Conservation (phyloP, 1,140 invertebrate species). For the Trachymyrmex cornetzi region DNA sequence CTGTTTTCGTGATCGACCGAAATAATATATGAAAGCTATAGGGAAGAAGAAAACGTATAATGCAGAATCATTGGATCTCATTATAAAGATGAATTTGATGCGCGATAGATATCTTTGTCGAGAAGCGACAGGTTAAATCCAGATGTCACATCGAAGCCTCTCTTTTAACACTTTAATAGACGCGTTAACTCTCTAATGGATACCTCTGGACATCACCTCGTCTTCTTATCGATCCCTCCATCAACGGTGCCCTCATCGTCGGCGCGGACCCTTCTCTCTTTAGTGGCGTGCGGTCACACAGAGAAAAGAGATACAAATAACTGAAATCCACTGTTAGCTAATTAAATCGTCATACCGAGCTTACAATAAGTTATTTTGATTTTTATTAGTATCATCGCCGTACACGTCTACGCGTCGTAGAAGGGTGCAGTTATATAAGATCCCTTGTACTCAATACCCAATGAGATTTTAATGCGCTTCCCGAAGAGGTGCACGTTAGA, state of each 20-base stretch:
- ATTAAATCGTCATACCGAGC: slow-evolving; percentile 28
- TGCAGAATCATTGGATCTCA: slow-evolving; percentile 17
- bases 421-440: slow-evolving; percentile 35
- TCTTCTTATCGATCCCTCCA: slow-evolving; percentile 69
- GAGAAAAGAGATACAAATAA: slow-evolving; percentile 24
- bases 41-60: background rate
- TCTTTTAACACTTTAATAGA: slow-evolving; percentile 73
- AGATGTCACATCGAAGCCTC: slow-evolving; percentile 36
- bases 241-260: slow-evolving; percentile 45
- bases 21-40: background rate
- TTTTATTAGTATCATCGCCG: slow-evolving; percentile 27
- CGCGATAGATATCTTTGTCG: slow-evolving; percentile 34
- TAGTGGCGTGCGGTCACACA: background rate
- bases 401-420: background rate
- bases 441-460: slow-evolving; percentile 45
- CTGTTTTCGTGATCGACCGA: background rate
- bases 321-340: slow-evolving; percentile 2
- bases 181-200: slow-evolving; percentile 74
- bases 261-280: background rate
- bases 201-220: slow-evolving; percentile 46
- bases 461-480: slow-evolving; percentile 81
- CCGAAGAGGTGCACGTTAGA: slow-evolving; percentile 52
- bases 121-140: slow-evolving; percentile 29
- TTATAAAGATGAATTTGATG: slow-evolving; percentile 41
- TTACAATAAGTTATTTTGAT: slow-evolving; percentile 18